Evolutionary conservation across 2,888 invertebrate genomes (phyloP).

Genomic region (Strigamia transsilvanica): DNA sequence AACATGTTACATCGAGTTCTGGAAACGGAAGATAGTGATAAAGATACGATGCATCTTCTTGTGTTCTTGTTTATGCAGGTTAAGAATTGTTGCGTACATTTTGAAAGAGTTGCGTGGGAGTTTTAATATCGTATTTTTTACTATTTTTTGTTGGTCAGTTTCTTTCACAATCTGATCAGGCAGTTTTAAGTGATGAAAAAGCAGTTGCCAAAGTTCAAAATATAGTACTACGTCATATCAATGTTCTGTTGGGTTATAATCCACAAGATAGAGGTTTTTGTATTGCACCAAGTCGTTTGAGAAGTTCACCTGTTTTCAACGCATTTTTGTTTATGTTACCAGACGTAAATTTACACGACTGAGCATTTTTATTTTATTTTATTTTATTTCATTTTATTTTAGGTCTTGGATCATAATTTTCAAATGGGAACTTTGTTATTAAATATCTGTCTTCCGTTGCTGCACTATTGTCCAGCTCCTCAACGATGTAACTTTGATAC

Average conservation of each 20-base stretch:
- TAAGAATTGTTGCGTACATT: background rate
- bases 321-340: conserved; percentile 93
- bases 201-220: conserved; percentile 78
- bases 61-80: conserved; percentile 91
- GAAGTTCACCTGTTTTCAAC: conserved; percentile 92
- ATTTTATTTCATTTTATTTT: too few relatives aligned
- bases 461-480: conserved; percentile 85
- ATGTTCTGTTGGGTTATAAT: conserved; percentile 91
- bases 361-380: background rate
- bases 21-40: conserved; percentile 92
- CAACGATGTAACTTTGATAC: conserved; percentile 69
- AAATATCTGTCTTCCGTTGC: conserved; percentile 80
- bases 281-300: conserved; percentile 83
- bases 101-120: background rate
- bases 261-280: conserved; percentile 89
- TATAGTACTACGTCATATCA: conserved; percentile 89
- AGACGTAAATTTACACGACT: conserved; percentile 64
- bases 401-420: conserved; percentile 95
- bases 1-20: conserved; percentile 85
- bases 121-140: background rate
- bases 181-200: conserved; percentile 88
- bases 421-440: conserved; percentile 89
- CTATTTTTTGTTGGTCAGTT: conserved; percentile 71
- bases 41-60: conserved; percentile 92
- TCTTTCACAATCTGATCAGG: conserved; percentile 81